phyloP scores from a whole-genome alignment of 2,888 invertebrate genomes.

The Anticlea derivata region DNA sequence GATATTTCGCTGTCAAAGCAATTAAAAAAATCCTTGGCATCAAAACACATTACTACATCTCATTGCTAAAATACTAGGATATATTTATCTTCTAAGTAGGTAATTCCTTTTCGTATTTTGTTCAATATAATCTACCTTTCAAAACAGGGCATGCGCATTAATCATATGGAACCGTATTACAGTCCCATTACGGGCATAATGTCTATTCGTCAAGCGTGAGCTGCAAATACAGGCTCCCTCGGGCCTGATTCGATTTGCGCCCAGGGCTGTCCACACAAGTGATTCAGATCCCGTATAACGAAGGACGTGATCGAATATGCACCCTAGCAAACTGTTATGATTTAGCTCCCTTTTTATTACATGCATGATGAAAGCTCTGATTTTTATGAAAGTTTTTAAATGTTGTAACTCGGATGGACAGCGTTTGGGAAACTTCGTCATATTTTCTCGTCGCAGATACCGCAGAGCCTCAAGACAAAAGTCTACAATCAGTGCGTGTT shows the following conservation, averaged over 20 bases:
- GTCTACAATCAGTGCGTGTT: too few relatives aligned
- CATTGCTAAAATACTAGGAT: too few relatives aligned
- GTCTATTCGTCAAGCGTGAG: constrained; percentile 29
- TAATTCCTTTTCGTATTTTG: too few relatives aligned
- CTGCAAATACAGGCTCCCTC: constrained; percentile 27
- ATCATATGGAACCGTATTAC: constrained; percentile 24
- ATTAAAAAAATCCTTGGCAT: too few relatives aligned
- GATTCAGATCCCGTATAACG: constrained; percentile 44
- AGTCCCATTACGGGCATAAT: constrained; percentile 23
- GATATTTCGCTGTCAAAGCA: too few relatives aligned
- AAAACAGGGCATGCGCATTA: constrained; percentile 13
- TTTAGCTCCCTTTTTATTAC: constrained; percentile 12
- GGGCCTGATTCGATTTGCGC: constrained; percentile 51
- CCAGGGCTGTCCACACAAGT: constrained; percentile 48
- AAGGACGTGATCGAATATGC: constrained; percentile 50
- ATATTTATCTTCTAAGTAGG: too few relatives aligned
- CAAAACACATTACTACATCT: too few relatives aligned
- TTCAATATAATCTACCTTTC: constrained; percentile 2
- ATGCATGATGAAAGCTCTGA: background rate
- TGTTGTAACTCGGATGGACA: too few relatives aligned
- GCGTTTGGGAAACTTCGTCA: too few relatives aligned
- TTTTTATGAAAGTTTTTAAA: background rate
- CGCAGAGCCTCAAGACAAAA: too few relatives aligned
- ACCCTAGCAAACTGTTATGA: constrained; percentile 26
- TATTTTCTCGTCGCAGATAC: too few relatives aligned